Base-by-base conservation (phyloP, 2,888 invertebrate genomes). In the Parnassius smintheus region DNA sequence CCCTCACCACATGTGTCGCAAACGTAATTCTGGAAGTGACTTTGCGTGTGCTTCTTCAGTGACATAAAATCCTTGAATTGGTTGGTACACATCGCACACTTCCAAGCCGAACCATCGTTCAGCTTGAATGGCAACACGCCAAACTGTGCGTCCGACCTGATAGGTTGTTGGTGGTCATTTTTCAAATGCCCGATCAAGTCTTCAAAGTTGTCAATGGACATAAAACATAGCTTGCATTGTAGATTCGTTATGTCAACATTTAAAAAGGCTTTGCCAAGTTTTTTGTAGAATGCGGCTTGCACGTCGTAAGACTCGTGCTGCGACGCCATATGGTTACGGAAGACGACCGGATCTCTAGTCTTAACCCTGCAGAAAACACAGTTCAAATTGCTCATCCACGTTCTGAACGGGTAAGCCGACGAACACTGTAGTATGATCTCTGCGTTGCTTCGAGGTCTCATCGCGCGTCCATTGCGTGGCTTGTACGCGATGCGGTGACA, bases 1-100 rank as follows among this genome's bases (percentile, higher is more conserved):
- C 91, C 91, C 69, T 89, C 89, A 0, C 91, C 91, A 59, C 91
- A 91, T 1, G 88, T 85, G 66, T 91, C 90, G 65, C 91, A 91
- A 9, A 91, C 91, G 63, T 89, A 91, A 64, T 91, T 91, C 66
- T 90, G 88, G 56, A 88, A 91, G 70, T 91, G 91, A 66, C 84
- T 84, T 0, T 85, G 76, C 0, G 91, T 91, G 63, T 91, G 91
- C 52, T 87, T 90, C 65, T 86, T 87, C n/a, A 91, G 66, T 0
- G 85, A 86, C 0, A 83, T 75, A 56, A 91, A 91, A 68, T 90
- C 88, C 76, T 88, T 86, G 55, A 91, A 91, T 65, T 85, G 83
- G 59, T 89, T 86, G 0, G 86, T 80, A 68, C 91, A 91, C 65
- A 91, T 85, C 0, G 88, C 87, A 58, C 91, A 91, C 68, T 88